phyloP scores from a whole-genome alignment of 2,797 vertebrate genomes.

The Cephalopachus bancanus region DNA sequence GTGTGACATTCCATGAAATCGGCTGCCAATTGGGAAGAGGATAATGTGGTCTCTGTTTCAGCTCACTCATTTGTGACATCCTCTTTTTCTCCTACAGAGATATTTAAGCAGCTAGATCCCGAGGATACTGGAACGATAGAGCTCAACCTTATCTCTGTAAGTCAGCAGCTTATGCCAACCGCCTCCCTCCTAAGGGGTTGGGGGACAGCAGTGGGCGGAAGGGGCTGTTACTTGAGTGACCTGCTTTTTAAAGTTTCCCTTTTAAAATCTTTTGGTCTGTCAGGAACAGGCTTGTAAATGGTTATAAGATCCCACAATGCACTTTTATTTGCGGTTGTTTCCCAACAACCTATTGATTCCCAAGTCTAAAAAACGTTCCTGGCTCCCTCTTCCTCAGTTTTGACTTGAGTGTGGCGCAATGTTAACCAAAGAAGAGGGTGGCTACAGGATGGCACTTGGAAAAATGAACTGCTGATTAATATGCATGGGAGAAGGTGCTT shows the following conservation, averaged over 20 bases:
- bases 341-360: not conserved
- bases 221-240: not conserved
- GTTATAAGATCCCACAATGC: not conserved
- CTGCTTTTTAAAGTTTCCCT: not conserved
- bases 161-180: constrained; percentile 35
- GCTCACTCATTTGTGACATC: not conserved
- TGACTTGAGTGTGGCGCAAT: not conserved
- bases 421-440: not conserved
- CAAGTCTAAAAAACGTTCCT: not conserved
- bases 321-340: not conserved
- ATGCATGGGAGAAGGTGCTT: not conserved
- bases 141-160: constrained; percentile 89
- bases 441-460: not conserved
- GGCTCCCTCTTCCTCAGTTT: not conserved
- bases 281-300: not conserved
- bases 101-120: constrained; percentile 90
- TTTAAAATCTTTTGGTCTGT: not conserved
- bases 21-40: accelerated
- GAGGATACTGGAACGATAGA: constrained; percentile 89
- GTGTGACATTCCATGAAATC: not conserved
- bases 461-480: not conserved
- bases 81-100: constrained; percentile 85
- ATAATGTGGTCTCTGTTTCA: accelerated
- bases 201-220: not conserved
- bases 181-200: accelerated